Evolutionary conservation across 1,140 invertebrate genomes (phyloP).

Genomic region (Cotesia chilonis): DNA sequence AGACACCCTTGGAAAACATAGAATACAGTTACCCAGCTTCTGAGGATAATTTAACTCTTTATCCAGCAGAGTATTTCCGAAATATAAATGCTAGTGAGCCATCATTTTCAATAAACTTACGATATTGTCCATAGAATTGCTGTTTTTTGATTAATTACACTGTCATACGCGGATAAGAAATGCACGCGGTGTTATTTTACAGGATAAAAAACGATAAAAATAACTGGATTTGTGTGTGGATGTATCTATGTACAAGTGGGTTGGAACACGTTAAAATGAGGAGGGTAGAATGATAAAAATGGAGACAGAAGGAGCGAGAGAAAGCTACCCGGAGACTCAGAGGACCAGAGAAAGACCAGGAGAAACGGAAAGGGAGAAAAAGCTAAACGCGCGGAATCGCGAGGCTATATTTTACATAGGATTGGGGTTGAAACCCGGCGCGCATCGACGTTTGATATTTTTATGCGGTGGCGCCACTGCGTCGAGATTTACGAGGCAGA

Average conservation of each 20-base stretch:
- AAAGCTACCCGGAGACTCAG: background rate
- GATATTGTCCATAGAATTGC: background rate
- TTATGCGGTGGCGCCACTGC: constrained; percentile 65
- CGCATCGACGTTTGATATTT: constrained; percentile 68
- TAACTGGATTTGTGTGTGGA: background rate
- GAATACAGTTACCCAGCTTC: constrained; percentile 32
- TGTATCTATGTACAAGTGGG: no score
- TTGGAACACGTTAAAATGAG: background rate
- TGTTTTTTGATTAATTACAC: background rate
- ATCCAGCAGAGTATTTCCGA: background rate
- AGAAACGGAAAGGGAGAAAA: constrained; percentile 5
- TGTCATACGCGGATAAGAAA: background rate
- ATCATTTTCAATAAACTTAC: constrained; percentile 3
- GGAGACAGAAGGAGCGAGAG: background rate
- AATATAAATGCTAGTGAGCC: background rate
- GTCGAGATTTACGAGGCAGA: constrained; percentile 67
- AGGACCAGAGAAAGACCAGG: background rate
- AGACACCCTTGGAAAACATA: constrained; percentile 36
- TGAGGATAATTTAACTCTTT: no score
- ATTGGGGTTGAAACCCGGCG: constrained; percentile 57
- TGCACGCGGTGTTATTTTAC: background rate
- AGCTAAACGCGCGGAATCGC: constrained; percentile 49
- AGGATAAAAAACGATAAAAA: background rate
- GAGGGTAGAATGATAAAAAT: background rate
- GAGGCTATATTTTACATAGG: constrained; percentile 65